These are phyloP conservation scores for Chaitophorus viminalis DNA, from an alignment of 2,888 invertebrate species.

Conservation along the genomic window DNA sequence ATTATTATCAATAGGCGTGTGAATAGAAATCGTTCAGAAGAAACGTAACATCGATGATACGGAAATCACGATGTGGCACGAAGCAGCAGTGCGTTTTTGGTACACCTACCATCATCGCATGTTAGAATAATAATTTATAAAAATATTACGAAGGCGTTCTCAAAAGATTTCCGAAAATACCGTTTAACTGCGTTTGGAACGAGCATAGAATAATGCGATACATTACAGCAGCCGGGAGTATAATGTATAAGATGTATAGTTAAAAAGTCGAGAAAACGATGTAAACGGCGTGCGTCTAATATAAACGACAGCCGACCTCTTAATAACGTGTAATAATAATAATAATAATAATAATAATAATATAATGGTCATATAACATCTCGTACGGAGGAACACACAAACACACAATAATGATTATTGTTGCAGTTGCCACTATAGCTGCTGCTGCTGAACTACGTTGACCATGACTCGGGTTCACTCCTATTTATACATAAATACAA, in stretches of 20 bases:
- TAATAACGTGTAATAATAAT: constrained; percentile 42
- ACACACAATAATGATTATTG: not conserved
- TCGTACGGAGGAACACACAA: not conserved
- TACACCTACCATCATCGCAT: too few species aligned
- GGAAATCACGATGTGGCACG: not conserved
- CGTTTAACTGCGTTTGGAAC: not conserved
- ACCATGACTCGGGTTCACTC: constrained; percentile 28
- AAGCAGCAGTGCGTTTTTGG: not conserved
- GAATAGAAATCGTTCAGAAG: not conserved
- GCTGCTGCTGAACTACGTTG: constrained; percentile 33
- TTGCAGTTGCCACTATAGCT: constrained; percentile 31
- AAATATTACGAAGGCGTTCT: not conserved
- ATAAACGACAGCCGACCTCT: not conserved
- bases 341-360: constrained; percentile 12
- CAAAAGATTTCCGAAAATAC: not conserved
- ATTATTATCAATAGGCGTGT: not conserved
- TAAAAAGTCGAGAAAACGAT: constrained; percentile 1
- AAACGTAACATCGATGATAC: not conserved
- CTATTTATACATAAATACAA: not conserved
- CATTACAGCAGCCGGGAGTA: too few species aligned
- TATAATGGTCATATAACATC: not conserved
- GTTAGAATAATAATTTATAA: too few species aligned
- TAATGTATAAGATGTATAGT: too few species aligned
- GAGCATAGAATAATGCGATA: not conserved
- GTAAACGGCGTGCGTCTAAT: not conserved